Percentiles rank a stretch among this genome's conserved stretches.
phyloP scores from a whole-genome alignment of 2,797 vertebrate species.

The Leptatherina wallacei region DNA sequence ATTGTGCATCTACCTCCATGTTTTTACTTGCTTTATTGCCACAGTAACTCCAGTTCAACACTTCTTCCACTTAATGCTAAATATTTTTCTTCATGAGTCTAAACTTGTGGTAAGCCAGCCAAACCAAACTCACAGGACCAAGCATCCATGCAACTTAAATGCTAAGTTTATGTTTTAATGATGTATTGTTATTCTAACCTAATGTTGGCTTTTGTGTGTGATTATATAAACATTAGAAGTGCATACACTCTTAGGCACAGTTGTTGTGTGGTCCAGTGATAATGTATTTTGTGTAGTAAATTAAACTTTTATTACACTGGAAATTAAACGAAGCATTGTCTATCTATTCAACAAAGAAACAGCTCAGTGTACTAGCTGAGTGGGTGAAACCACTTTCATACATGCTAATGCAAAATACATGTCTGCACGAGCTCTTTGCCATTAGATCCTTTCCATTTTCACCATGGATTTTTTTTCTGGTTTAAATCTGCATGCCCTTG shows the following conservation, averaged over 20 bases:
- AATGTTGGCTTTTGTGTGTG: constrained; percentile 41
- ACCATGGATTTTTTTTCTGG: constrained; percentile 22
- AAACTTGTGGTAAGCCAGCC: constrained; percentile 27
- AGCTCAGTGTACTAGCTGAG: constrained; percentile 37
- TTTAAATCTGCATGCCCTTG: constrained; percentile 13
- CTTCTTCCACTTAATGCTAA: constrained; percentile 39
- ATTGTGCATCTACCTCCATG: constrained; percentile 72
- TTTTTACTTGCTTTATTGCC: constrained; percentile 40
- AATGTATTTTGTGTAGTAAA: constrained; percentile 58
- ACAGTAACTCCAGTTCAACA: constrained; percentile 27
- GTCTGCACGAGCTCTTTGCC: constrained; percentile 42
- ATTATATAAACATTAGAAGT: constrained; percentile 31
- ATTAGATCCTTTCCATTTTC: constrained; percentile 20
- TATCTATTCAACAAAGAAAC: constrained; percentile 30
- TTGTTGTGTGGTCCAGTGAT: constrained; percentile 66
- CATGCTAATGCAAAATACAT: constrained; percentile 9
- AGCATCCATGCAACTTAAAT: constrained; percentile 28
- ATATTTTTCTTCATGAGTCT: constrained; percentile 34
- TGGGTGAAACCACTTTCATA: constrained; percentile 50
- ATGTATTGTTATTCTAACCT: constrained; percentile 36
- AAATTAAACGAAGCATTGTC: constrained; percentile 37
- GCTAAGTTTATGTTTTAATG: constrained; percentile 42
- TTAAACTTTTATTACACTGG: constrained; percentile 48
- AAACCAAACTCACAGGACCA: constrained; percentile 53
- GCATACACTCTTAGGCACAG: constrained; percentile 17